phyloP scores from a whole-genome alignment of 2,888 invertebrate genomes.

The Morpho helenor region DNA sequence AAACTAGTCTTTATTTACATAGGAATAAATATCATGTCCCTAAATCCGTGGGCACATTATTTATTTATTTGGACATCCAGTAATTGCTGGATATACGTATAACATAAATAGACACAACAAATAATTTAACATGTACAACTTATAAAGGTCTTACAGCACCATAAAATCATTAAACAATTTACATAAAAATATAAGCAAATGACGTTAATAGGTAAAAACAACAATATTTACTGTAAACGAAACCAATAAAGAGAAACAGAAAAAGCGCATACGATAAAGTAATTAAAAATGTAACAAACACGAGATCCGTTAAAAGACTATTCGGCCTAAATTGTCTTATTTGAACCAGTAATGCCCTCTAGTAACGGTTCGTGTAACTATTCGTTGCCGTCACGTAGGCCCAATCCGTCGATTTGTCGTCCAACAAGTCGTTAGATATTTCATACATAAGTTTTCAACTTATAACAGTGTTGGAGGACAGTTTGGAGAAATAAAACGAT shows the following conservation, averaged over 20 bases:
- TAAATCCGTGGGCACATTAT: no score
- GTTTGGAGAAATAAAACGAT: constrained; percentile 31
- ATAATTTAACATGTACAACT: no score
- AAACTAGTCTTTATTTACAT: no score
- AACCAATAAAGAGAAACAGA: neutral
- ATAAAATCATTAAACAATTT: no score
- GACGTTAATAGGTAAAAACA: no score
- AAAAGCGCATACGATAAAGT: constrained; percentile 20
- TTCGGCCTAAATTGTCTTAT: constrained; percentile 24
- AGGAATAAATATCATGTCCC: no score
- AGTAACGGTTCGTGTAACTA: constrained; percentile 14
- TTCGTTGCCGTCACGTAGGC: constrained; percentile 21
- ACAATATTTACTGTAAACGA: no score
- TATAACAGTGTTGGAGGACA: constrained; percentile 25
- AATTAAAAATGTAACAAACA: constrained; percentile 24
- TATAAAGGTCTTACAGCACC: no score
- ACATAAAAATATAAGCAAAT: no score
- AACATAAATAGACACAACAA: no score
- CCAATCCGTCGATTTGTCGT: constrained; percentile 24
- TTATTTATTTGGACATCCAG: no score
- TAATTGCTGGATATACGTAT: no score
- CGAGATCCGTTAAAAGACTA: constrained; percentile 24
- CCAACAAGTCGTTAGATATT: constrained; percentile 20
- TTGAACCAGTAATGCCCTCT: constrained; percentile 27
- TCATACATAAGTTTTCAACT: constrained; percentile 26